Conservation (phyloP, 2,113 vertebrate genomes). For the Verasper variegatus region DNA sequence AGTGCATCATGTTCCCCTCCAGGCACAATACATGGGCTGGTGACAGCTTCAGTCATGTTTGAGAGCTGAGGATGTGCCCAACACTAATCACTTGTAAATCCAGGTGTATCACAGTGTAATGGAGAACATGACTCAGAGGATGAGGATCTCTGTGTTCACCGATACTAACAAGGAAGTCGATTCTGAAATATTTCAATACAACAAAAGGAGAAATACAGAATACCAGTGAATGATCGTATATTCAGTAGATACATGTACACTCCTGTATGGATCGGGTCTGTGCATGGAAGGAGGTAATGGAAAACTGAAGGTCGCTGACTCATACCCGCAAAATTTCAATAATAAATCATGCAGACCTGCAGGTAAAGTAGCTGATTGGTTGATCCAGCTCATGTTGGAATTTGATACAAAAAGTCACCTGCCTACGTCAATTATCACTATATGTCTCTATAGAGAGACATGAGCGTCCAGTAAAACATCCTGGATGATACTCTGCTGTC, state of each 20-base stretch:
- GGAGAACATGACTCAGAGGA: conserved; percentile 30
- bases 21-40: conserved; percentile 32
- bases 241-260: background rate
- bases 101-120: conserved; percentile 29
- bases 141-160: conserved; percentile 13
- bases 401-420: too few relatives aligned
- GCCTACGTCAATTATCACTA: too few relatives aligned
- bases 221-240: background rate
- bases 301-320: too few relatives aligned
- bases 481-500: too few relatives aligned
- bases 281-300: too few relatives aligned
- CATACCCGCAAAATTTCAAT: too few relatives aligned
- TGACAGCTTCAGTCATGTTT: conserved; percentile 63
- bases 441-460: too few relatives aligned
- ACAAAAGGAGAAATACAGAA: background rate
- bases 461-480: too few relatives aligned
- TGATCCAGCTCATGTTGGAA: too few relatives aligned
- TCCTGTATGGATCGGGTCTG: background rate
- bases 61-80: conserved; percentile 46
- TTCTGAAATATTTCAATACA: conserved; percentile 18
- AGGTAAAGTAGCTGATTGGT: too few relatives aligned
- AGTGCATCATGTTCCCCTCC: conserved; percentile 57
- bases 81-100: conserved; percentile 57
- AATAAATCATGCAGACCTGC: too few relatives aligned
- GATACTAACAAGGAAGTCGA: conserved; percentile 38